Percentiles rank a stretch among this genome's conserved stretches.
These are phyloP conservation scores for Naso thynnoides DNA, from an alignment of 2,797 vertebrate species.

Conservation along the genomic window DNA sequence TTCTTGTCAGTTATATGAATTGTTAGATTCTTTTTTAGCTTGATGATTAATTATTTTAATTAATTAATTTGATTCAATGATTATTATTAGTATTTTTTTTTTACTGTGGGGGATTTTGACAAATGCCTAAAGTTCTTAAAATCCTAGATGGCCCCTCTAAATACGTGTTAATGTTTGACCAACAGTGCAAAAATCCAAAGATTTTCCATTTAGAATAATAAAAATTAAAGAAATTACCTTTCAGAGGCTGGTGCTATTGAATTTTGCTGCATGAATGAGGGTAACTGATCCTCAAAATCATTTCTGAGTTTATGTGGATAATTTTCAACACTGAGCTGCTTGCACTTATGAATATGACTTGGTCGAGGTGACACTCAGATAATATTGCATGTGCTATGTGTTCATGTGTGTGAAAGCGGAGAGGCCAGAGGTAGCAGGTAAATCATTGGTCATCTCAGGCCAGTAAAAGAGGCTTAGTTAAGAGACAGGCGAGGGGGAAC, in stretches of 20 bases:
- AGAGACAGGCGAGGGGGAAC: slow-evolving; percentile 68
- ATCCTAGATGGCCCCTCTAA: neutral
- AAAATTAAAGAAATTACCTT: neutral
- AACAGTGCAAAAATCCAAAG: neutral
- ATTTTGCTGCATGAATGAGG: neutral
- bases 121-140: neutral
- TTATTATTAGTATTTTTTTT: no score
- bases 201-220: slow-evolving; percentile 9
- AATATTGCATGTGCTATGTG: slow-evolving; percentile 14
- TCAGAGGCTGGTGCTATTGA: neutral
- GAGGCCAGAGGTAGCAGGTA: slow-evolving; percentile 71
- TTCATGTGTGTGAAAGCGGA: slow-evolving; percentile 28
- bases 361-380: slow-evolving; percentile 9
- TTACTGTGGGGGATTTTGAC: no score
- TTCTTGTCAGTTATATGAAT: neutral
- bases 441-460: slow-evolving; percentile 79
- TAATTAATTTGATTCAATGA: no score
- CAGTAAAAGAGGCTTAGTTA: slow-evolving; percentile 79
- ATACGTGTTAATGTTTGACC: neutral
- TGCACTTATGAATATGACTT: slow-evolving; percentile 20
- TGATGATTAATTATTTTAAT: no score
- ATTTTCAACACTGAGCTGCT: no score
- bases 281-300: neutral
- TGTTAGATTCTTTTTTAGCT: neutral
- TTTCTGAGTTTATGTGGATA: neutral